Base-by-base conservation (phyloP, 2,888 invertebrate genomes). In the Leucozona laternaria region DNA sequence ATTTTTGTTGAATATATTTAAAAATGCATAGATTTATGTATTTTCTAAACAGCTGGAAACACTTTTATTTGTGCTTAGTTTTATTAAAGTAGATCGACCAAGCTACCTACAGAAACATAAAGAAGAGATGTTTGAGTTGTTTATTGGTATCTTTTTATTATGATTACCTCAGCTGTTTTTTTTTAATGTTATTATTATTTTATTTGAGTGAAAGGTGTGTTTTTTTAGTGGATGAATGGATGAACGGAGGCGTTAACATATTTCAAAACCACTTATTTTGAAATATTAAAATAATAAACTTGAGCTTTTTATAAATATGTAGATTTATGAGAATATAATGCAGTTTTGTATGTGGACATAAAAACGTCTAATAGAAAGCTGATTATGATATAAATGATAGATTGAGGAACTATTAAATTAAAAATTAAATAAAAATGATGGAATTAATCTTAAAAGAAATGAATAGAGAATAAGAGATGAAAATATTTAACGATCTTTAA, bases 181-280 rank as follows among this genome's bases (percentile, higher is more conserved):
- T 62, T 58, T 22, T 13, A 22, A 53, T 53, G 8, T 20, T 58
- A 40, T 60, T 60, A 40, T 60, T 60, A 48, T 43, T 45, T 43
- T 58, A 13, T 43, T 64, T 64, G 43, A 62, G 25, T 43, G 34
- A 60, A 73, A 50, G 73, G 75, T 75, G 62, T 75, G 34, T 17
- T 28, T 60, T 48, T 34, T 43, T 37, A 25, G 31, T 37, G 4
- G 13, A 8, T 72, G 17, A 53, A 34, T 68, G 11, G 11, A 11
- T 72, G 17, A 53, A 43, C 53, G 79, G 37, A 76, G 84, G 84
- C 76, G 79, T 84, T 84, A 58, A 79, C 64, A 72, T 53, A 68
- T 80, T 79, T 84, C 43, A 20, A 84, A 68, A 72, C 72, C 71
- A 45, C n/a, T 77, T 71, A 72, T 71, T 55, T 71, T 45, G 55